A percentile compares a stretch with the other conserved stretches of the same genome.
Conservation (phyloP, 2,113 vertebrate genomes). For the Theristicus caerulescens region DNA sequence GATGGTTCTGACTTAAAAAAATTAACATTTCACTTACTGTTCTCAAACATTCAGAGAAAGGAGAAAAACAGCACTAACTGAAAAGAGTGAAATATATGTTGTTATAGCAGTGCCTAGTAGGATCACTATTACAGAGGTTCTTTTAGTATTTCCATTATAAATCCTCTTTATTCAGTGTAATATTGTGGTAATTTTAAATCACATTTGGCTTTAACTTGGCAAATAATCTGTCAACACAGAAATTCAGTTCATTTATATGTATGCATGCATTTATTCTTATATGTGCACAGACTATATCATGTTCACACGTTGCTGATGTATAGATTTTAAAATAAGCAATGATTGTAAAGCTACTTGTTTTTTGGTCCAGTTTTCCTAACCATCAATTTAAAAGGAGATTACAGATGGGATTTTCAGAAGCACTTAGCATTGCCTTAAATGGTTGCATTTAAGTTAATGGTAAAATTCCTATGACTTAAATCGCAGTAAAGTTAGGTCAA, state of each 20-base stretch:
- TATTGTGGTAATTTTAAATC: constrained; percentile 49
- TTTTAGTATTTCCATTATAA: constrained; percentile 55
- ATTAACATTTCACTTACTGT: constrained; percentile 68
- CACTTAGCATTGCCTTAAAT: constrained; percentile 35
- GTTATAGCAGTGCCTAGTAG: not conserved
- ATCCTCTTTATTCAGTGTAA: constrained; percentile 55
- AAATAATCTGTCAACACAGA: constrained; percentile 53
- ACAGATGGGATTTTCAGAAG: constrained; percentile 42
- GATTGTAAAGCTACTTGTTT: constrained; percentile 1
- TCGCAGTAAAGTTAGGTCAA: not conserved
- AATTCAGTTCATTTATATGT: constrained; percentile 48
- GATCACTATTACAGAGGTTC: constrained; percentile 32
- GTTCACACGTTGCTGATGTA: constrained; percentile 3
- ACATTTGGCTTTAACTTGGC: constrained; percentile 54
- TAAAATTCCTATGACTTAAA: constrained; percentile 3
- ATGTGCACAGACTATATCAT: not conserved
- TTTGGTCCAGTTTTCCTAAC: constrained; percentile 5
- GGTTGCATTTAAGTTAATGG: constrained; percentile 18
- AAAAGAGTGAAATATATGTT: constrained; percentile 56
- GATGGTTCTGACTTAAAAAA: constrained; percentile 75
- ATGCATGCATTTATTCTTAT: constrained; percentile 41
- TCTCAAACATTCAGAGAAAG: constrained; percentile 55
- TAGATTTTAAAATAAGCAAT: constrained; percentile 43
- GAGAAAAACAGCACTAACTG: constrained; percentile 32
- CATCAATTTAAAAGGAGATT: constrained; percentile 45